phyloP scores from a whole-genome alignment of 2,113 vertebrate genomes.

The Clarias gariepinus region DNA sequence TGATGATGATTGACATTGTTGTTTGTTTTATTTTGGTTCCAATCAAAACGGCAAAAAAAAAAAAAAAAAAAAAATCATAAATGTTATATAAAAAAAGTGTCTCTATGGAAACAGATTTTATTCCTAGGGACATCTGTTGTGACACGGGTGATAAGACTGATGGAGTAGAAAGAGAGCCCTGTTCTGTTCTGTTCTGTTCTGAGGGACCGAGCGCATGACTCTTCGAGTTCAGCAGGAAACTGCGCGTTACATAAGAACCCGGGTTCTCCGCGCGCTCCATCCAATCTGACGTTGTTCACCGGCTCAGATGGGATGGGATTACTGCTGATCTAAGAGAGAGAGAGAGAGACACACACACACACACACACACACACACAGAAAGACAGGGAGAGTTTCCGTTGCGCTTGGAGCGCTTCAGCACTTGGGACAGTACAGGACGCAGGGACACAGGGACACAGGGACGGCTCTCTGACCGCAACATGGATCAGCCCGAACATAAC shows the following conservation, averaged over 20 bases:
- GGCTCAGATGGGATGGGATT: constrained; percentile 63
- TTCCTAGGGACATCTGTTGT: background rate
- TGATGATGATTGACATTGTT: background rate
- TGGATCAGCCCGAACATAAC: constrained; percentile 21
- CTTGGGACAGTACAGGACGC: constrained; percentile 29
- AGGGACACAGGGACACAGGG: background rate
- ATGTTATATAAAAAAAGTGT: background rate
- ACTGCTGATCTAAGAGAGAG: constrained; percentile 37
- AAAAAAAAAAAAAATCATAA: background rate
- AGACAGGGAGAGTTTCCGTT: constrained; percentile 8
- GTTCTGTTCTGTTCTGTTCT: background rate
- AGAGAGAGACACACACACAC: constrained; percentile 4
- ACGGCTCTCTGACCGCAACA: constrained; percentile 19
- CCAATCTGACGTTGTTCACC: constrained; percentile 63
- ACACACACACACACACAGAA: background rate
- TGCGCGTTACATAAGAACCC: constrained; percentile 55
- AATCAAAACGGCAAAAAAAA: background rate
- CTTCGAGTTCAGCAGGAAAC: background rate
- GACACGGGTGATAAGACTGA: background rate
- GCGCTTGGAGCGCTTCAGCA: constrained; percentile 37
- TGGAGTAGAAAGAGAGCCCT: background rate
- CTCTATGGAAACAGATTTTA: background rate
- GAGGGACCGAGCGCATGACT: background rate
- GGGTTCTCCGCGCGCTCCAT: constrained; percentile 52
- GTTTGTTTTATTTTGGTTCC: background rate